A percentile compares a stretch with the other conserved stretches of the same genome.
These are phyloP conservation scores for Sarcophaga variegata DNA, from an alignment of 2,888 invertebrate genomes.

Conservation along the genomic window DNA sequence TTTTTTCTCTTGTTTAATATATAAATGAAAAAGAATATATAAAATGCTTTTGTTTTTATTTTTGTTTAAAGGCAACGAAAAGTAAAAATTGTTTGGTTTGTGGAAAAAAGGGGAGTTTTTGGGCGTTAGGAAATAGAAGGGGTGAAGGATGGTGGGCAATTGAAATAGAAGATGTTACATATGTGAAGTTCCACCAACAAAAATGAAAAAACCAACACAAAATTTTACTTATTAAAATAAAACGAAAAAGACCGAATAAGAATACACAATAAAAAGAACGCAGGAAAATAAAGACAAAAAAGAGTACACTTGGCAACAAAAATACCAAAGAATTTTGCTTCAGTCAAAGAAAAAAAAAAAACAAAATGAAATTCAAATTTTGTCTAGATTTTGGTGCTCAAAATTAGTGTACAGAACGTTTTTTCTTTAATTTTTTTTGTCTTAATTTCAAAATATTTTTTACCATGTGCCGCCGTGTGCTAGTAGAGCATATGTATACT, in stretches of 20 bases:
- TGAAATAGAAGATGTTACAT: conserved; percentile 25
- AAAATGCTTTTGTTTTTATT: conserved; percentile 38
- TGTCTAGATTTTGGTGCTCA: too few relatives aligned
- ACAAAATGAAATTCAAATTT: too few relatives aligned
- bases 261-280: background rate
- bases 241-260: background rate
- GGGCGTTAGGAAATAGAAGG: background rate
- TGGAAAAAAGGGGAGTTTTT: conserved; percentile 17
- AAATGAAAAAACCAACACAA: background rate
- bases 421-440: background rate
- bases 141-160: background rate
- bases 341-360: background rate
- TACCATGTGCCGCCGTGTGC: background rate
- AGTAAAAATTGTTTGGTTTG: background rate
- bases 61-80: conserved; percentile 24
- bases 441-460: background rate
- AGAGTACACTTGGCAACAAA: conserved; percentile 49
- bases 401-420: background rate
- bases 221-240: background rate
- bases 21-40: conserved; percentile 47
- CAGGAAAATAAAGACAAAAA: background rate
- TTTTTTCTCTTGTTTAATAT: conserved; percentile 48
- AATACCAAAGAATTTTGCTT: background rate
- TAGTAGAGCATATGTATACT: too few relatives aligned
- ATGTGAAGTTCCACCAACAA: conserved; percentile 5